phyloP scores from a whole-genome alignment of 2,888 invertebrate species.

The Gandaritis pyraliata region DNA sequence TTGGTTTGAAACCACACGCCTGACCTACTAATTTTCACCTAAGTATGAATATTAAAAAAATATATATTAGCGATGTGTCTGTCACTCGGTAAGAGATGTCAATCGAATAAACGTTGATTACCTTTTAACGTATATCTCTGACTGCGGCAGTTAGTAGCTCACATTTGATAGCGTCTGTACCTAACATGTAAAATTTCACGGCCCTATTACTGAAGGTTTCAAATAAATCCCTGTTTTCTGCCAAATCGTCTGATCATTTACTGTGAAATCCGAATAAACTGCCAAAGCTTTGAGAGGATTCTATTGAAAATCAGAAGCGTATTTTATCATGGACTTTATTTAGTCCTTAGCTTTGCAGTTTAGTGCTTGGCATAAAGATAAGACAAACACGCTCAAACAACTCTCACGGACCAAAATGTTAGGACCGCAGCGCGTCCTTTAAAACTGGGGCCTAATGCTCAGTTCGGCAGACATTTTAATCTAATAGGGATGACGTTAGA shows the following conservation, averaged over 20 bases:
- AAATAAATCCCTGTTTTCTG: constrained; percentile 32
- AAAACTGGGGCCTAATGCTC: no score
- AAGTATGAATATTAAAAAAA: no score
- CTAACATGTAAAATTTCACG: constrained; percentile 26
- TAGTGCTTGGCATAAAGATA: constrained; percentile 4
- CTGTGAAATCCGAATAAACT: constrained; percentile 30
- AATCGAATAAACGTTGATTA: no score
- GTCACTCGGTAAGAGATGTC: no score
- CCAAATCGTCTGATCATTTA: constrained; percentile 35
- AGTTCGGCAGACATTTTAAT: no score
- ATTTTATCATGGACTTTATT: constrained; percentile 25
- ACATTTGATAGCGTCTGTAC: not conserved
- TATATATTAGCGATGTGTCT: no score
- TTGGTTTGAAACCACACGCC: no score
- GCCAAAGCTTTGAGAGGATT: constrained; percentile 26
- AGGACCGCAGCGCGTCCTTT: no score
- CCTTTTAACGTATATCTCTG: no score
- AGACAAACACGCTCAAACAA: not conserved
- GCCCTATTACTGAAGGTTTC: constrained; percentile 27
- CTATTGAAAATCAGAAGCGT: constrained; percentile 18
- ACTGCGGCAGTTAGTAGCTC: no score
- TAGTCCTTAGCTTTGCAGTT: constrained; percentile 17
- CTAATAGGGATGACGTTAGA: no score
- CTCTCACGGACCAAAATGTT: not conserved
- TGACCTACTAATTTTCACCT: no score